Evolutionary conservation across 2,113 vertebrate species (phyloP).

Genomic region (Chitala chitala): DNA sequence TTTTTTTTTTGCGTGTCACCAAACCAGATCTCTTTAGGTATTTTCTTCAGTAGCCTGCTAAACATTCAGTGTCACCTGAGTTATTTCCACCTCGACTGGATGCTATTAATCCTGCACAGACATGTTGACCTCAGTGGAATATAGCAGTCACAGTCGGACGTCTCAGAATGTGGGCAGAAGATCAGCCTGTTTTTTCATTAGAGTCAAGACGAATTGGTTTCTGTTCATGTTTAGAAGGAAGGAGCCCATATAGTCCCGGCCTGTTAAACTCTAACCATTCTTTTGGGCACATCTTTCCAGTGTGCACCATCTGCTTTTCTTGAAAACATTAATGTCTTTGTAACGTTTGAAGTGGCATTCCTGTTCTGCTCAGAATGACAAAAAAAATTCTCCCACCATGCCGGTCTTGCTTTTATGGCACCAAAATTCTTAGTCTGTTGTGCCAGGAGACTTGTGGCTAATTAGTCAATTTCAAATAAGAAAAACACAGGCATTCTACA

Average conservation of each 20-base stretch:
- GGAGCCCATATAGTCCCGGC: background rate
- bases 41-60: constrained; percentile 5
- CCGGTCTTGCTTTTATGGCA: background rate
- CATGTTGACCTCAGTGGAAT: constrained; percentile 49
- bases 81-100: constrained; percentile 47
- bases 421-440: background rate
- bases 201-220: constrained; percentile 27
- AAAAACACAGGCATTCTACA: background rate
- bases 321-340: background rate
- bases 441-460: constrained; percentile 12
- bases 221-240: background rate
- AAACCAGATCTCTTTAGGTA: background rate
- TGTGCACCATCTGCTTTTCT: background rate
- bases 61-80: background rate
- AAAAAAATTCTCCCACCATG: background rate
- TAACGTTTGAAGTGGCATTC: background rate
- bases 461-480: background rate
- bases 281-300: background rate
- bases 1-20: background rate
- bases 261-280: background rate
- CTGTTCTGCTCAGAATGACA: background rate
- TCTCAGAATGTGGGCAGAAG: constrained; percentile 33
- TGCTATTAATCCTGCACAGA: constrained; percentile 36
- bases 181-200: constrained; percentile 33
- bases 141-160: constrained; percentile 38